Evolutionary conservation across 2,113 vertebrate species (phyloP).

Genomic region (Camelus bactrianus): DNA sequence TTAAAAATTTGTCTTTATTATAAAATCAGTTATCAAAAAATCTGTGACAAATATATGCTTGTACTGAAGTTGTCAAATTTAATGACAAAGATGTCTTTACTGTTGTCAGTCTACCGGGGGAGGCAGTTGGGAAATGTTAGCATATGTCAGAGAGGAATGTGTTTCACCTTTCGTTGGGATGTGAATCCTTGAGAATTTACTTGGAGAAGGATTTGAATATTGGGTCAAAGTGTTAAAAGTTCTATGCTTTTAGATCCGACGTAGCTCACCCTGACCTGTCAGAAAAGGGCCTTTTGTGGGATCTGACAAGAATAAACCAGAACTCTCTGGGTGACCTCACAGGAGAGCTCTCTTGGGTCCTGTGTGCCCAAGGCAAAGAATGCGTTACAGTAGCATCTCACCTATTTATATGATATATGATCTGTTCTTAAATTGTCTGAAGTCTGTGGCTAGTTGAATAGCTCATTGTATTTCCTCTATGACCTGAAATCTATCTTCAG

Average conservation of each 20-base stretch:
- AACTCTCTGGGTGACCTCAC: background rate
- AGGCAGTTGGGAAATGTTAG: background rate
- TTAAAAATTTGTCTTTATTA: conserved; percentile 12
- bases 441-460: background rate
- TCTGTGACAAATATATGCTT: background rate
- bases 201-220: background rate
- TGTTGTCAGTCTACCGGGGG: background rate
- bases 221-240: background rate
- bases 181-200: conserved; percentile 9
- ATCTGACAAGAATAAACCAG: background rate
- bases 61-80: background rate
- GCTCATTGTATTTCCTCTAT: background rate
- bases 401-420: background rate
- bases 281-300: background rate
- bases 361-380: background rate
- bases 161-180: background rate
- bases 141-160: background rate
- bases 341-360: background rate
- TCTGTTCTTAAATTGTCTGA: background rate
- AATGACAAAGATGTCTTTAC: background rate
- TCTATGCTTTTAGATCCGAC: background rate
- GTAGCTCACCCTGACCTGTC: background rate
- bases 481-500: background rate
- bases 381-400: background rate
- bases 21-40: conserved; percentile 44